A percentile compares a stretch with the other conserved stretches of the same genome.
These are phyloP conservation scores for Oscheius sp. DNA, from an alignment of 2,888 invertebrate species.

Conservation along the genomic window DNA sequence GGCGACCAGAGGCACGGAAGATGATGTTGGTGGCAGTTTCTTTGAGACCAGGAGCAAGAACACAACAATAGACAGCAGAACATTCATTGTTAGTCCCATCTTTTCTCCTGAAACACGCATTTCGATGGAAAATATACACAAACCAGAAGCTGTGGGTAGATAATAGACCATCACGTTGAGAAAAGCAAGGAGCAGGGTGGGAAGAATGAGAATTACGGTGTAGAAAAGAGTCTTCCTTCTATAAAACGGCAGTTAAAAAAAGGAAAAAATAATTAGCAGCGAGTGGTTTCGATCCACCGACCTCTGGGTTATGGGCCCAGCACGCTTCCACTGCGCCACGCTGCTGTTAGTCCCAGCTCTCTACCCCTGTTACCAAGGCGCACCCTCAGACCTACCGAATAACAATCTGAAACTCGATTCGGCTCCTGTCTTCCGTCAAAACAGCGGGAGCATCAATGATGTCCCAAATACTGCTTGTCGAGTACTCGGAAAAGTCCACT, in stretches of 20 bases:
- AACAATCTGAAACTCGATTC: slow-evolving; percentile 71
- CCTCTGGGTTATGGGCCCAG: slow-evolving; percentile 90
- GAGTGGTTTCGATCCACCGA: slow-evolving; percentile 79
- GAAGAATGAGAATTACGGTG: slow-evolving; percentile 97
- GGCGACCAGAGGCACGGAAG: slow-evolving; percentile 89
- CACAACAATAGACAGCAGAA: slow-evolving; percentile 98
- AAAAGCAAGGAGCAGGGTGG: slow-evolving; percentile 98
- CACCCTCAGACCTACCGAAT: slow-evolving; percentile 49
- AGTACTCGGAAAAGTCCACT: slow-evolving; percentile 59
- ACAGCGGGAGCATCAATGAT: slow-evolving; percentile 87
- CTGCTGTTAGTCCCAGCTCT: slow-evolving; percentile 76
- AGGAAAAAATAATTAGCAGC: slow-evolving; percentile 43
- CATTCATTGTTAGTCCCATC: slow-evolving; percentile 84
- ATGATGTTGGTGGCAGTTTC: slow-evolving; percentile 97
- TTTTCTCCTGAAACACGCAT: slow-evolving; percentile 75
- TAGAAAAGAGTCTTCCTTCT: slow-evolving; percentile 97
- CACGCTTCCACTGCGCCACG: slow-evolving; percentile 87
- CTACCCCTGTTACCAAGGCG: no score
- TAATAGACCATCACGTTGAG: slow-evolving; percentile 98
- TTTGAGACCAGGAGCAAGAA: slow-evolving; percentile 97
- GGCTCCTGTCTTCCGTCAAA: slow-evolving; percentile 84
- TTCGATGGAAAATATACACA: slow-evolving; percentile 74
- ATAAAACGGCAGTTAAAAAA: slow-evolving; percentile 17
- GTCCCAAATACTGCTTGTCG: slow-evolving; percentile 92
- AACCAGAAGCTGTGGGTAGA: slow-evolving; percentile 96